These are phyloP conservation scores for Plagodis dolabraria DNA, from an alignment of 2,888 invertebrate genomes.

Conservation along the genomic window DNA sequence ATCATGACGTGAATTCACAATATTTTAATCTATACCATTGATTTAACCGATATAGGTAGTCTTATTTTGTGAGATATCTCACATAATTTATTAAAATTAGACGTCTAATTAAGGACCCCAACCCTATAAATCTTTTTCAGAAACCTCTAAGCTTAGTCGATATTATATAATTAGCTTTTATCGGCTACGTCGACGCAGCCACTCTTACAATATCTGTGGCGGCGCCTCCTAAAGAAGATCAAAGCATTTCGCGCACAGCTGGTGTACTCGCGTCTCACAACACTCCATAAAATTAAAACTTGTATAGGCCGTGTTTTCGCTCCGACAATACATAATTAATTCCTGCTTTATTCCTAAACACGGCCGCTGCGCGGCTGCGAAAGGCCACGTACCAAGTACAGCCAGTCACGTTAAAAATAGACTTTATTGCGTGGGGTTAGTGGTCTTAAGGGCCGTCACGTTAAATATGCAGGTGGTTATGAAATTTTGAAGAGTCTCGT, in stretches of 20 bases:
- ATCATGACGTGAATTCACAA: too few relatives aligned
- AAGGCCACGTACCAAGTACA: not conserved
- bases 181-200: too few relatives aligned
- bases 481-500: constrained; percentile 35
- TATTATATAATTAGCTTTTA: too few relatives aligned
- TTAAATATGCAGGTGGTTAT: constrained; percentile 23
- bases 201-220: too few relatives aligned
- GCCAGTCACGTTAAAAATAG: not conserved
- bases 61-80: too few relatives aligned
- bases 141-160: too few relatives aligned
- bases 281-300: constrained; percentile 28
- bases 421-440: constrained; percentile 6
- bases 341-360: constrained; percentile 36
- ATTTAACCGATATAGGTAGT: too few relatives aligned
- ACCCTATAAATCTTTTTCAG: too few relatives aligned
- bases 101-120: too few relatives aligned
- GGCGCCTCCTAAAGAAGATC: too few relatives aligned
- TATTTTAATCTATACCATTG: too few relatives aligned
- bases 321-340: constrained; percentile 36
- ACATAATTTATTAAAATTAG: too few relatives aligned
- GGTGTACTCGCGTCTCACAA: constrained; percentile 10
- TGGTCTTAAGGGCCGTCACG: not conserved
- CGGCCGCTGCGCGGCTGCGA: constrained; percentile 24
- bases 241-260: not conserved
- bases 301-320: constrained; percentile 28